Evolutionary conservation across 2,797 vertebrate genomes (phyloP).

Genomic region (Leptodactylus fallax): DNA sequence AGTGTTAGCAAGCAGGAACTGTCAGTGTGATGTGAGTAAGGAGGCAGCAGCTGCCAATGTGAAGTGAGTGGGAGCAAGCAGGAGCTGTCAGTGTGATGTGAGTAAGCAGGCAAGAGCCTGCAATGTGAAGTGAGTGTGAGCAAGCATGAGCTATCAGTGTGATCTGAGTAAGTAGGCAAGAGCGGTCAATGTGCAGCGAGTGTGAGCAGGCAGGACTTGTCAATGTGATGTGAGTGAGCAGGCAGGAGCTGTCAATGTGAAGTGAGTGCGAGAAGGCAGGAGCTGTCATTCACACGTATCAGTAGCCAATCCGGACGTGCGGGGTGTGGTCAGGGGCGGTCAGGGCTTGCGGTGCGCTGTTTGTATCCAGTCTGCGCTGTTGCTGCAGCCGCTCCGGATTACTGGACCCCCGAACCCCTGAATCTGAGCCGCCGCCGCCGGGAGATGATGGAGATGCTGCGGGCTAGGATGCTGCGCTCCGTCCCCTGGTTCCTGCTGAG

Average conservation of each 20-base stretch:
- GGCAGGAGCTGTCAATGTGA: not conserved
- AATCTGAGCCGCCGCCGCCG: not conserved
- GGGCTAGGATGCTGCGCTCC: conserved; percentile 52
- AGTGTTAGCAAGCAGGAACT: not conserved
- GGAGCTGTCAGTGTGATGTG: not conserved
- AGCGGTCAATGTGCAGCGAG: not conserved
- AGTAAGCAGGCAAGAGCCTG: no score
- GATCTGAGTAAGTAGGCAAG: not conserved
- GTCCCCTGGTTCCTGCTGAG: conserved; percentile 48
- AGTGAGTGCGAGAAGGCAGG: not conserved
- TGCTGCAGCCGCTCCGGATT: conserved; percentile 50
- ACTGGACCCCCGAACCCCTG: conserved; percentile 17
- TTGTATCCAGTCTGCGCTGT: conserved; percentile 36
- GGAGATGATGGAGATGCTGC: conserved; percentile 39
- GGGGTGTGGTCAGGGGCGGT: conserved; percentile 30
- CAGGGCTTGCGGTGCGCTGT: conserved; percentile 25
- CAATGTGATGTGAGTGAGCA: not conserved
- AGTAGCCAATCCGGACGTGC: conserved; percentile 25
- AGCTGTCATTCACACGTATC: conserved; percentile 1
- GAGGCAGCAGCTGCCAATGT: no score
- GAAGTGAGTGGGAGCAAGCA: not conserved
- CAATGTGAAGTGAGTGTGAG: no score
- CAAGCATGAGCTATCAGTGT: not conserved
- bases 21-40: not conserved
- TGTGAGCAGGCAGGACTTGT: not conserved